Evolutionary conservation across 2,888 invertebrate genomes (phyloP).

Genomic region (Andricus quercusramuli): DNA sequence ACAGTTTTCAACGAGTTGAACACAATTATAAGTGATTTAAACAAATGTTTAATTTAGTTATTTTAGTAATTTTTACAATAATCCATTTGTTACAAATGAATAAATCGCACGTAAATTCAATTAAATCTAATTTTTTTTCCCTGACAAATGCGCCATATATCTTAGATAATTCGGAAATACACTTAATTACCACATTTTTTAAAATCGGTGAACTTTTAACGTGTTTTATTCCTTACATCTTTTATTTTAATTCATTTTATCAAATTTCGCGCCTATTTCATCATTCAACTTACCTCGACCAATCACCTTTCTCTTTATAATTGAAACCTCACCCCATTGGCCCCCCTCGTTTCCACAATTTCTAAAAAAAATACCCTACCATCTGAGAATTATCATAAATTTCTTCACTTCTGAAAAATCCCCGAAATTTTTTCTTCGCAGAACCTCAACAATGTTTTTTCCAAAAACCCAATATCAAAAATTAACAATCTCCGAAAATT

Average conservation of each 20-base stretch:
- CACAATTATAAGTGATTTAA: no score
- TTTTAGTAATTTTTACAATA: no score
- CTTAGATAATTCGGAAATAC: no score
- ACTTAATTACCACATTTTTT: no score
- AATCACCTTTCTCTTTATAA: neutral
- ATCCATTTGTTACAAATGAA: no score
- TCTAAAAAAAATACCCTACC: constrained; percentile 1
- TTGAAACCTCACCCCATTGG: constrained; percentile 1
- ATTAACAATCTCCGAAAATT: neutral
- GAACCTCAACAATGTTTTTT: neutral
- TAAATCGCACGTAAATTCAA: no score
- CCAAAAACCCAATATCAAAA: neutral
- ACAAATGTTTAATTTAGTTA: no score
- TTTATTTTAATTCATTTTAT: neutral
- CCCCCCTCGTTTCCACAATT: neutral
- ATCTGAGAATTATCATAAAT: neutral
- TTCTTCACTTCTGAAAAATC: neutral
- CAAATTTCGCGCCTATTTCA: neutral
- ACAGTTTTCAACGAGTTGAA: no score
- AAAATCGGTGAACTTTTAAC: no score
- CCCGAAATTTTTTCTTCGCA: neutral
- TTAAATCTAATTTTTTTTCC: no score
- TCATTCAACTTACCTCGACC: neutral
- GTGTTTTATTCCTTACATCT: no score
- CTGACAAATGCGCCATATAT: no score